A percentile compares a stretch with the other conserved stretches of the same genome.
phyloP scores from a whole-genome alignment of 2,113 vertebrate genomes.

The Hyperoodon ampullatus region DNA sequence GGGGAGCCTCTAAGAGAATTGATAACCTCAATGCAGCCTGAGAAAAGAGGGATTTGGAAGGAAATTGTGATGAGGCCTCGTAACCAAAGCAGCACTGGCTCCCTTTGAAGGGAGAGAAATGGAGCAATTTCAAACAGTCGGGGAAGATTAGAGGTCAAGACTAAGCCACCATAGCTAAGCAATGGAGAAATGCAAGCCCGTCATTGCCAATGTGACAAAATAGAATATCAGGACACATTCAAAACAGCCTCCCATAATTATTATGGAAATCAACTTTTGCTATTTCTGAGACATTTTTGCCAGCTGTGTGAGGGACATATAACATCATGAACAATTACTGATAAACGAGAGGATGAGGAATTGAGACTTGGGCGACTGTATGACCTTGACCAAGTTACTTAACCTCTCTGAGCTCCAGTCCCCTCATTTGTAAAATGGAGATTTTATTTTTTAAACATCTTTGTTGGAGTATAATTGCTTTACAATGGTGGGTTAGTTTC shows the following conservation, averaged over 20 bases:
- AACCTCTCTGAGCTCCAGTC: constrained; percentile 1
- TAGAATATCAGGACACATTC: constrained; percentile 61
- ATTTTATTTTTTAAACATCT: neutral
- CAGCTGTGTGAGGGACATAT: neutral
- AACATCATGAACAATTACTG: constrained; percentile 44
- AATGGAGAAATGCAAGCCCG: constrained; percentile 59
- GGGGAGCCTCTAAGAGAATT: neutral
- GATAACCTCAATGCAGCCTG: neutral
- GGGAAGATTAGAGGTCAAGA: constrained; percentile 40
- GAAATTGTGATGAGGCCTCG: constrained; percentile 54
- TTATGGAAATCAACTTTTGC: constrained; percentile 70
- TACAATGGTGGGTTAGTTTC: too few relatives aligned
- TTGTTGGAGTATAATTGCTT: too few relatives aligned
- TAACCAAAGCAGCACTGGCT: neutral
- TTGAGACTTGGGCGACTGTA: neutral
- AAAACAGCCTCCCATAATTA: constrained; percentile 58
- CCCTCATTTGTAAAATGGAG: neutral
- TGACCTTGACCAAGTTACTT: constrained; percentile 36
- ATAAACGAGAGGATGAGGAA: neutral
- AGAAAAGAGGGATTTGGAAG: constrained; percentile 73
- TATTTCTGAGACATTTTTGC: constrained; percentile 60
- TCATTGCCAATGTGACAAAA: constrained; percentile 73
- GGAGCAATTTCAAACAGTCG: constrained; percentile 69
- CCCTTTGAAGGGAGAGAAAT: constrained; percentile 73
- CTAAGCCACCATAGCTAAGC: constrained; percentile 73